Base-by-base conservation (phyloP, 2,888 invertebrate species). In the Dicranocentrus wangi region DNA sequence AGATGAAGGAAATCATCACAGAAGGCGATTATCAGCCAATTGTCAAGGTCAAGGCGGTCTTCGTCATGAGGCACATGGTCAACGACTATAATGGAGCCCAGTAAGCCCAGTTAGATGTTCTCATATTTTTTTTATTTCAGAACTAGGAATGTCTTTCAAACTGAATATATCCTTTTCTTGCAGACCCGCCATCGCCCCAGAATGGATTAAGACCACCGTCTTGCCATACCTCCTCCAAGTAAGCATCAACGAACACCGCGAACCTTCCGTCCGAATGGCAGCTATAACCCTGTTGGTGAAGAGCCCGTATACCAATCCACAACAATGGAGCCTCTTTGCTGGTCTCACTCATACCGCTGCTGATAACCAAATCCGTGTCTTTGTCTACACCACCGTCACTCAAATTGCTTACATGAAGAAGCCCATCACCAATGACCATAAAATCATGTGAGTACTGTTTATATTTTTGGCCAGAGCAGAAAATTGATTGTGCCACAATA, bases 211-310 rank as follows among this genome's bases (percentile, higher is more conserved):
- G 23, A 42, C 58, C 19, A 2, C 1, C 1, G 69, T 69, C 51
- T 28, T 77, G 63, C 68, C 61, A 21, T 77, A 68, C 77, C 43
- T 70, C 10, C 1, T 15, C 15, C 10, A 77, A 42, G 63, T 53
- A n/a, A 0, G 21, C 53, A 51, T 25, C 23, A 55, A 69, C 53
- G 0, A 2, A 1, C 5, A 25, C 42, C 32, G 42, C 19, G 25
- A 17, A 17, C 1, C 28, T 1, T 0, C 8, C 13, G 63, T 77
- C 63, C 77, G 77, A 19, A 77, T 77, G 77, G 77, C 70, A 28
- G 77, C 77, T 42, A n/a, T 77, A 25, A 53, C 63, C n/a, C 25
- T 77, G 7, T 15, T 77, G 32, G 51, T 70, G 5, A 77, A 43
- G 17, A 63, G 53, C 63, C n/a, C 1, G 15, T 70, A 53, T 63